phyloP scores from a whole-genome alignment of 2,888 invertebrate species.

The Trachelus tabidus region DNA sequence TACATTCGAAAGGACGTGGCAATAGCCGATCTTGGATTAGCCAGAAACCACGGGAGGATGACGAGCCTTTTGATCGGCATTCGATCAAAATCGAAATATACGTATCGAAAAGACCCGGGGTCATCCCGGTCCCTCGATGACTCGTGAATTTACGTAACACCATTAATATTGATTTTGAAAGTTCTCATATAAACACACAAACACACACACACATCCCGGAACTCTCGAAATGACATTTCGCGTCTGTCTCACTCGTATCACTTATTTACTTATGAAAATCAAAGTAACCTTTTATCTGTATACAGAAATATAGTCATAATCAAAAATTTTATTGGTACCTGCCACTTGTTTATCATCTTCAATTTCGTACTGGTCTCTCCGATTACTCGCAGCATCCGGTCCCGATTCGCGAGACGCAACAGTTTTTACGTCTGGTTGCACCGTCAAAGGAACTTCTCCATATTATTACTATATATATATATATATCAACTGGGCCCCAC shows the following conservation, averaged over 20 bases:
- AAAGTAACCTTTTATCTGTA: neutral
- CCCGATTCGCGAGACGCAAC: slow-evolving; percentile 39
- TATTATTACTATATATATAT: neutral
- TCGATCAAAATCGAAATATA: slow-evolving; percentile 4
- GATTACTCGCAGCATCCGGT: slow-evolving; percentile 20
- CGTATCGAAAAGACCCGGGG: slow-evolving; percentile 19
- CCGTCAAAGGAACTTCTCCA: neutral
- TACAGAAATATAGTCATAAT: neutral
- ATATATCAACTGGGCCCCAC: neutral
- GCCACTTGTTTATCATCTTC: neutral
- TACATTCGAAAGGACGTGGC: neutral
- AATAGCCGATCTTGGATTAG: neutral
- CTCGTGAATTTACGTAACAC: slow-evolving; percentile 37
- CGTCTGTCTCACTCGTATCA: neutral
- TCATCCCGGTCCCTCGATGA: slow-evolving; percentile 30
- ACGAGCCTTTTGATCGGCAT: slow-evolving; percentile 1
- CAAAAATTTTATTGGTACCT: neutral
- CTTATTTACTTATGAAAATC: neutral
- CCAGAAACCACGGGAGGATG: neutral
- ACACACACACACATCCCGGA: neutral
- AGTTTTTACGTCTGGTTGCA: slow-evolving; percentile 26
- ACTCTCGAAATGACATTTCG: neutral
- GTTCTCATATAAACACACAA: neutral
- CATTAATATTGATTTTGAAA: neutral
- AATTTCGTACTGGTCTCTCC: neutral